phyloP scores from a whole-genome alignment of 2,888 invertebrate species.

The Ectobius pallidus region DNA sequence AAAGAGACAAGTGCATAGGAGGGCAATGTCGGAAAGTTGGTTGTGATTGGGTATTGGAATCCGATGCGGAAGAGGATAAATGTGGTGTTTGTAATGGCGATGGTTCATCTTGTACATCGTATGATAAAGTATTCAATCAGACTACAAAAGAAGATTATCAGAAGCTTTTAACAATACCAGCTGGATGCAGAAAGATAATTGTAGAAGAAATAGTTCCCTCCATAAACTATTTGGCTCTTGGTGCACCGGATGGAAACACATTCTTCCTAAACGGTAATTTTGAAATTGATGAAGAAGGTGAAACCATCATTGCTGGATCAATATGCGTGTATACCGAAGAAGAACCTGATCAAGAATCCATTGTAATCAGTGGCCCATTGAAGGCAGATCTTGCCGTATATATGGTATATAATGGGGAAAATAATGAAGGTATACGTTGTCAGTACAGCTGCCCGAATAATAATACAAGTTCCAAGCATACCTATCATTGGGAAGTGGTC shows the following conservation, averaged over 20 bases:
- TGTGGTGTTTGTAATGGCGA: conserved; percentile 74
- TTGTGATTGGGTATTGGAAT: conserved; percentile 69
- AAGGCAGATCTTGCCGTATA: background rate
- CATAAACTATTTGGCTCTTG: background rate
- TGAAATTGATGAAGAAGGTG: background rate
- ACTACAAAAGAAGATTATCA: too few species aligned
- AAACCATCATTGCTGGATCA: background rate
- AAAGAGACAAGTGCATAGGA: conserved; percentile 67
- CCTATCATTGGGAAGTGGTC: too few species aligned
- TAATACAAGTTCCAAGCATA: too few species aligned
- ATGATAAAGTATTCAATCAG: background rate
- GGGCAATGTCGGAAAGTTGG: conserved; percentile 66
- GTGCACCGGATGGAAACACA: background rate
- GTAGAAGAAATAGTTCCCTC: background rate
- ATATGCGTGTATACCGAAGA: background rate
- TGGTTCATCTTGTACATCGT: conserved; percentile 50
- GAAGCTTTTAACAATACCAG: background rate
- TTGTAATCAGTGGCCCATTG: background rate
- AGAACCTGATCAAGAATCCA: background rate
- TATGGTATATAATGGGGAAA: too few species aligned
- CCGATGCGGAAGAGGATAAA: conserved; percentile 67
- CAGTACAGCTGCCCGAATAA: conserved; percentile 48
- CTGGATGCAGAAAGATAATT: background rate
- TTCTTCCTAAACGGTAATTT: background rate
- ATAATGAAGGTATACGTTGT: too few species aligned